Conservation (phyloP, 2,797 vertebrate genomes). For the Lithobates sylvaticus region DNA sequence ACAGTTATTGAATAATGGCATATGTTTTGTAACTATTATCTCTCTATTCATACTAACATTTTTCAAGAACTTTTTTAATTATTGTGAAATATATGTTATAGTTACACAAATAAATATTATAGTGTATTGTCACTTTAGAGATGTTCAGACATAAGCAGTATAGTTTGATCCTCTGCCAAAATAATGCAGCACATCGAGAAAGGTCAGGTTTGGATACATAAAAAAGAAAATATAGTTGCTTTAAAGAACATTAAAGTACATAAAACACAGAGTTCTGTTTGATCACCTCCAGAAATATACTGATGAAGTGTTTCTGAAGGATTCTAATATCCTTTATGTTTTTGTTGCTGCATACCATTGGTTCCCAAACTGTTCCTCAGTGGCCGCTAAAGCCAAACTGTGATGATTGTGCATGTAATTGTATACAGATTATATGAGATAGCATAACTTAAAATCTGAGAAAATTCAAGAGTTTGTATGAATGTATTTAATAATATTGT, state of each 20-base stretch:
- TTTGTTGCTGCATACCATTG: background rate
- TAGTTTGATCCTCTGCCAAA: background rate
- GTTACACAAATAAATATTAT: background rate
- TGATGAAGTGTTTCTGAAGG: background rate
- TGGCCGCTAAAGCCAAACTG: background rate
- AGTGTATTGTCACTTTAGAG: background rate
- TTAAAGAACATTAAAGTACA: slow-evolving; percentile 1
- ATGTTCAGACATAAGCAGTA: background rate
- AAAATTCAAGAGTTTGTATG: background rate
- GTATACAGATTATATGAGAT: background rate
- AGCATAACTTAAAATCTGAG: background rate
- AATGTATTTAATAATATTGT: background rate
- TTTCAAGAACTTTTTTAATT: background rate
- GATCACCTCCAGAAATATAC: background rate
- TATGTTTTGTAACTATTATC: too few species aligned
- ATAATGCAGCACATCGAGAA: background rate
- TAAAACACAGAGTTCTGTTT: slow-evolving; percentile 5
- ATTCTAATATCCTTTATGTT: background rate
- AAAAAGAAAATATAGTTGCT: slow-evolving; percentile 10
- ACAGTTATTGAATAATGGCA: too few species aligned
- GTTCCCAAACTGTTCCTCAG: background rate
- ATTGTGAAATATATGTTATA: background rate
- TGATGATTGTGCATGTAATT: background rate
- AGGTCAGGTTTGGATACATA: slow-evolving; percentile 7
- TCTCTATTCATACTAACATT: background rate